Evolutionary conservation across 2,113 vertebrate species (phyloP).

Genomic region (Geothlypis trichas): DNA sequence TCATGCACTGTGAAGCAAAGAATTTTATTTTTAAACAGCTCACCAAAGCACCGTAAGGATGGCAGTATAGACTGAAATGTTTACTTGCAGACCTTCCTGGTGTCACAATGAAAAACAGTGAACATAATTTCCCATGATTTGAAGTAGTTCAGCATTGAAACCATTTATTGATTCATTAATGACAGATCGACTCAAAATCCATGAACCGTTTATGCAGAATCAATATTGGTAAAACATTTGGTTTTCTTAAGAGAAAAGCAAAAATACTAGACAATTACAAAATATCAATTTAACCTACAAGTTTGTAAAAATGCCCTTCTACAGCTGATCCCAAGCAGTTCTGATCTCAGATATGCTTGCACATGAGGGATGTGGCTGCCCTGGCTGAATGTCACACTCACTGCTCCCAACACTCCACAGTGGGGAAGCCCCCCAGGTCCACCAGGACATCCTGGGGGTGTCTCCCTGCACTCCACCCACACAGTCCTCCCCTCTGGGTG

Average conservation of each 20-base stretch:
- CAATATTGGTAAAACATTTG: neutral
- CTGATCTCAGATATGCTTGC: accelerated
- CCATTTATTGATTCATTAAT: neutral
- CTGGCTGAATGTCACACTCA: neutral
- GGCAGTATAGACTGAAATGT: neutral
- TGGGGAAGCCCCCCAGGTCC: accelerated
- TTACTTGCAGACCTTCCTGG: neutral
- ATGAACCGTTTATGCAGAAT: neutral
- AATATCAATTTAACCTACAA: neutral
- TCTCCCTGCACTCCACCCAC: too few species aligned
- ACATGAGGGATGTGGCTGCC: accelerated
- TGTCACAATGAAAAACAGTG: neutral
- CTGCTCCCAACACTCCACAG: neutral
- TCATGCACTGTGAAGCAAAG: neutral
- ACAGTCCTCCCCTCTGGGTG: accelerated
- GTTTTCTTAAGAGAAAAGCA: neutral
- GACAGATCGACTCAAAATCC: neutral
- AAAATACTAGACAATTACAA: neutral
- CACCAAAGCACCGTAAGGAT: neutral
- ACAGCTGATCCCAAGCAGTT: neutral
- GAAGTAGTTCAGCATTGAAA: neutral
- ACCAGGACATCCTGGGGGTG: neutral
- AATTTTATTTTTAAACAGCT: neutral
- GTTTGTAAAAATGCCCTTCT: neutral
- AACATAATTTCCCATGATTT: neutral